phyloP scores from a whole-genome alignment of 2,797 vertebrate genomes.

The Sarcophilus harrisii region DNA sequence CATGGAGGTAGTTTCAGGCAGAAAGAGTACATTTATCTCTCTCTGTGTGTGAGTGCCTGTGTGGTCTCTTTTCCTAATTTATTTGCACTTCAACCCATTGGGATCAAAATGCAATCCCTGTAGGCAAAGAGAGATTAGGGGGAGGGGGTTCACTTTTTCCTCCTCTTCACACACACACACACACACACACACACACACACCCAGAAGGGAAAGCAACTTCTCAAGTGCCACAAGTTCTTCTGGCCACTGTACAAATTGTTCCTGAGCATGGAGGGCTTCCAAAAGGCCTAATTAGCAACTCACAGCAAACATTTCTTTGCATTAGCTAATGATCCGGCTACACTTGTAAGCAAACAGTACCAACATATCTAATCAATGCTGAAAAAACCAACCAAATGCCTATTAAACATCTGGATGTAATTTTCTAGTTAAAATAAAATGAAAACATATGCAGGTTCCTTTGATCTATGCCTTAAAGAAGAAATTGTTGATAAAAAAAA shows the following conservation, averaged over 20 bases:
- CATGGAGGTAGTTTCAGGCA: constrained; percentile 71
- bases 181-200: not conserved
- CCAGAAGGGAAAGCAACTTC: constrained; percentile 85
- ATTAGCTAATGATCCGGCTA: constrained; percentile 92
- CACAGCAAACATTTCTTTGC: constrained; percentile 91
- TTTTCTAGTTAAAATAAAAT: constrained; percentile 92
- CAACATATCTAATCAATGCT: constrained; percentile 91
- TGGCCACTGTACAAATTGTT: constrained; percentile 89
- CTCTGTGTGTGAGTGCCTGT: constrained; percentile 55
- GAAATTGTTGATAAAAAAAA: constrained; percentile 89
- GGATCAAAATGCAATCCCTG: constrained; percentile 85
- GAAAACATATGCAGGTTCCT: constrained; percentile 92
- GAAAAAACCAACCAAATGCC: constrained; percentile 89
- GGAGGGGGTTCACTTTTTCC: constrained; percentile 80
- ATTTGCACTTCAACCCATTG: constrained; percentile 85
- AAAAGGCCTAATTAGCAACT: constrained; percentile 90
- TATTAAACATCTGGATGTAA: constrained; percentile 96
- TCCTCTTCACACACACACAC: constrained; percentile 77
- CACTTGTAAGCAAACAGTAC: constrained; percentile 93
- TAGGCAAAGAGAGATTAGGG: constrained; percentile 86
- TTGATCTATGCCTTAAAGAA: constrained; percentile 92
- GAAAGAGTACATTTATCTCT: constrained; percentile 65
- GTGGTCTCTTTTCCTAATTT: constrained; percentile 88
- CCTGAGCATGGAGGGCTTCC: constrained; percentile 86
- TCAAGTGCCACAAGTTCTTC: constrained; percentile 85